A percentile compares a stretch with the other conserved stretches of the same genome.
phyloP scores from a whole-genome alignment of 2,888 invertebrate genomes.

The Leptopilina syphax region DNA sequence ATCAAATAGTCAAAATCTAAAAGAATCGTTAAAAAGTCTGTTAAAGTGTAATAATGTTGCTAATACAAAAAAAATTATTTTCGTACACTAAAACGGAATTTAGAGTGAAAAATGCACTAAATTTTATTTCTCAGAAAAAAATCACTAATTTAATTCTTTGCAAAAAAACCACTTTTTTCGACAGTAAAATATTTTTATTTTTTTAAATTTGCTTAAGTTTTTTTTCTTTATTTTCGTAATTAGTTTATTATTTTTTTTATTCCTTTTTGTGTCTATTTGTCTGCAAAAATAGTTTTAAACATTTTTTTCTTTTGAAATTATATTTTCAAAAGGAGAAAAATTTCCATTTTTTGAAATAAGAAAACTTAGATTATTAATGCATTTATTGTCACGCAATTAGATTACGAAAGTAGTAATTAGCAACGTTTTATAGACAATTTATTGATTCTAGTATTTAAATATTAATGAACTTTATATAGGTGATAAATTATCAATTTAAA shows the following conservation, averaged over 20 bases:
- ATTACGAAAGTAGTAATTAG: conserved; percentile 26
- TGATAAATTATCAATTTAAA: conserved; percentile 4
- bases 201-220: too few species aligned
- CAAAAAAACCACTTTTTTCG: background rate
- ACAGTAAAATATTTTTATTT: too few species aligned
- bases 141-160: background rate
- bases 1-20: conserved; percentile 3
- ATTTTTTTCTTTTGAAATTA: background rate
- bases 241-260: background rate
- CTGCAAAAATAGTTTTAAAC: background rate
- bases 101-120: background rate
- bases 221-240: too few species aligned
- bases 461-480: background rate
- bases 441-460: background rate
- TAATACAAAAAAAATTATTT: conserved; percentile 62
- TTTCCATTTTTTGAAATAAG: background rate
- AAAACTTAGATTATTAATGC: background rate
- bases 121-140: background rate
- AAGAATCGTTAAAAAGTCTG: conserved; percentile 57
- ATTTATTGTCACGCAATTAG: conserved; percentile 2
- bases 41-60: conserved; percentile 62
- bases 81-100: conserved; percentile 54
- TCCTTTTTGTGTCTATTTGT: background rate
- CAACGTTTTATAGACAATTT: conserved; percentile 13
- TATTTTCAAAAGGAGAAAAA: background rate